phyloP scores from a whole-genome alignment of 1,140 invertebrate genomes.

The Mycetomoellerius zeteki region DNA sequence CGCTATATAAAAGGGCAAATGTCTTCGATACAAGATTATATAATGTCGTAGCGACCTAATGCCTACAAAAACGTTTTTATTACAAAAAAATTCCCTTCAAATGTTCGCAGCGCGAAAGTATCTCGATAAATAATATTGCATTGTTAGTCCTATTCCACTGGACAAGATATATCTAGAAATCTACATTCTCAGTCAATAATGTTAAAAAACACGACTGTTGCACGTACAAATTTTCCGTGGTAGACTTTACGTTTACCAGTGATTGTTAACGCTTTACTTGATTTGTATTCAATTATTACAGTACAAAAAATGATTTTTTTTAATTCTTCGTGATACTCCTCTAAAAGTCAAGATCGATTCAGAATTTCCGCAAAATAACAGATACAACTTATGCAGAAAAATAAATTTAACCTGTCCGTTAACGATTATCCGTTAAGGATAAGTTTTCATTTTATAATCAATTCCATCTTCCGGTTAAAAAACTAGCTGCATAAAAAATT shows the following conservation, averaged over 20 bases:
- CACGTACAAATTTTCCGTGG: background rate
- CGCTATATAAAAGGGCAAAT: slow-evolving; percentile 71
- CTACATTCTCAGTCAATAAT: slow-evolving; percentile 1
- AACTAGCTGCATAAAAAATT: slow-evolving; percentile 12
- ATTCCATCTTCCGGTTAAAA: background rate
- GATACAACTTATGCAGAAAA: background rate
- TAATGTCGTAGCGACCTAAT: slow-evolving; percentile 53
- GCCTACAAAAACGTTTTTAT: slow-evolving; percentile 38
- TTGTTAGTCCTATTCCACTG: slow-evolving; percentile 34
- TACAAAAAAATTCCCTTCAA: slow-evolving; percentile 61
- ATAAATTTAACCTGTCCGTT: background rate
- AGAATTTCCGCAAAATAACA: background rate
- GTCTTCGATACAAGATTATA: slow-evolving; percentile 63
- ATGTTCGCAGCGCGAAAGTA: slow-evolving; percentile 20
- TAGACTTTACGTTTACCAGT: background rate
- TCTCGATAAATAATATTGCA: slow-evolving; percentile 18
- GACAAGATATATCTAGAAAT: slow-evolving; percentile 41
- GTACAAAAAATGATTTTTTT: no score
- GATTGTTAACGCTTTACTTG: slow-evolving; percentile 22
- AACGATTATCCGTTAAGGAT: background rate
- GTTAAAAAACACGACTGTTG: slow-evolving; percentile 13
- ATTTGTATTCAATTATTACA: background rate
- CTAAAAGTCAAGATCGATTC: slow-evolving; percentile 5
- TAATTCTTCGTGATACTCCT: no score
- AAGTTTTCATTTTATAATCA: slow-evolving; percentile 20